These are phyloP conservation scores for Dioctria linearis DNA, from an alignment of 2,888 invertebrate species.

Conservation along the genomic window DNA sequence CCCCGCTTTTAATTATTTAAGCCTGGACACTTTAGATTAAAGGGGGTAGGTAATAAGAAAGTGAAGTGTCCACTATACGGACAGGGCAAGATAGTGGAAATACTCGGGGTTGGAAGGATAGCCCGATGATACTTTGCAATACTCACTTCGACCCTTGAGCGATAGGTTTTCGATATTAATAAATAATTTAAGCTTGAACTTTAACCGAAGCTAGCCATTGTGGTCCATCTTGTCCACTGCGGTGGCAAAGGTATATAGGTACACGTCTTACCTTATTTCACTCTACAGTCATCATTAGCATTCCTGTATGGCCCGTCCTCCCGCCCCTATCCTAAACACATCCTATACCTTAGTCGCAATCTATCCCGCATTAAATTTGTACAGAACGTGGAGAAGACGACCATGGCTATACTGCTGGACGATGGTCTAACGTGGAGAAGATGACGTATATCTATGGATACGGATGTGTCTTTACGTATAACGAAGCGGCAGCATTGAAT, in stretches of 20 bases:
- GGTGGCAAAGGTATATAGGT: conserved; percentile 44
- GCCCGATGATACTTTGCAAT: neutral
- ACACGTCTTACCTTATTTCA: conserved; percentile 56
- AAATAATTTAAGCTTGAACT: conserved; percentile 59
- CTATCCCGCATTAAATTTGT: conserved; percentile 56
- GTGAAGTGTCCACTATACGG: neutral
- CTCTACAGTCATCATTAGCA: conserved; percentile 57
- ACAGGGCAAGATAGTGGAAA: too few relatives aligned
- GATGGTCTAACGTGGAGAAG: conserved; percentile 51
- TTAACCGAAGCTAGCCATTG: conserved; percentile 55
- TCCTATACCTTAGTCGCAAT: conserved; percentile 46
- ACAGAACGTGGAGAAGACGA: conserved; percentile 55
- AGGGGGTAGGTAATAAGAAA: neutral
- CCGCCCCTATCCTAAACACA: conserved; percentile 35
- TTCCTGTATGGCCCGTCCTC: conserved; percentile 45
- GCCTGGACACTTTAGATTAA: neutral
- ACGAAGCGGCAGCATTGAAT: conserved; percentile 42
- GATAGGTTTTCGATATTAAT: conserved; percentile 59
- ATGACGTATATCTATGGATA: conserved; percentile 51
- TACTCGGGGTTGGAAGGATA: too few relatives aligned
- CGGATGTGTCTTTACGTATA: conserved; percentile 54
- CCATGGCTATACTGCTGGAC: conserved; percentile 54
- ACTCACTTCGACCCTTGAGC: conserved; percentile 49
- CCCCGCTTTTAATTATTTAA: neutral
- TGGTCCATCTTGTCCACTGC: conserved; percentile 56